These are phyloP conservation scores for Ptychobarbus kaznakovi DNA, from an alignment of 2,797 vertebrate genomes.

Conservation along the genomic window DNA sequence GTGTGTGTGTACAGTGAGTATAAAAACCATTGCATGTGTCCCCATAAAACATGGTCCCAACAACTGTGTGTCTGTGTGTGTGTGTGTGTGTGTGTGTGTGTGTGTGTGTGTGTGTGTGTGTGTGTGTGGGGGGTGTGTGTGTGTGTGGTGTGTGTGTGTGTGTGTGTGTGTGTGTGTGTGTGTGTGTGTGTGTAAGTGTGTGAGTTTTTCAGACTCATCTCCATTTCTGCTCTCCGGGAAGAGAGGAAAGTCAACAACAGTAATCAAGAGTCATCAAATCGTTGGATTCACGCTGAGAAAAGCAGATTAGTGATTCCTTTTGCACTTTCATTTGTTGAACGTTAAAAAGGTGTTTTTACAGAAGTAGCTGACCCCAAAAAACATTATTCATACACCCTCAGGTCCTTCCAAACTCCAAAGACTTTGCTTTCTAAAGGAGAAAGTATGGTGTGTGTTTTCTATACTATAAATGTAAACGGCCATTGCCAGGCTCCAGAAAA, in stretches of 20 bases:
- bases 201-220: slow-evolving; percentile 36
- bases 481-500: background rate
- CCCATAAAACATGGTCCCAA: no score
- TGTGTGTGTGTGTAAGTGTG: background rate
- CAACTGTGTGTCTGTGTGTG: background rate
- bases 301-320: slow-evolving; percentile 49
- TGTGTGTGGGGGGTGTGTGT: no score
- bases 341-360: slow-evolving; percentile 26
- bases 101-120: no score
- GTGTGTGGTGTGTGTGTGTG: no score
- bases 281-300: slow-evolving; percentile 18
- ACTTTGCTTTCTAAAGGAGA: background rate
- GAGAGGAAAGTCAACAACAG: slow-evolving; percentile 48
- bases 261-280: slow-evolving; percentile 55
- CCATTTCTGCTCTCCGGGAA: slow-evolving; percentile 42
- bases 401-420: background rate
- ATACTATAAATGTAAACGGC: background rate
- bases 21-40: no score
- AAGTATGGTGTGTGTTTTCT: background rate
- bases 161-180: background rate
- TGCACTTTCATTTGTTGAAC: slow-evolving; percentile 34
- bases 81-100: no score
- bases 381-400: slow-evolving; percentile 2
- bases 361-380: slow-evolving; percentile 5
- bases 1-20: no score